phyloP scores from a whole-genome alignment of 2,797 vertebrate species.

The Momotus momota region DNA sequence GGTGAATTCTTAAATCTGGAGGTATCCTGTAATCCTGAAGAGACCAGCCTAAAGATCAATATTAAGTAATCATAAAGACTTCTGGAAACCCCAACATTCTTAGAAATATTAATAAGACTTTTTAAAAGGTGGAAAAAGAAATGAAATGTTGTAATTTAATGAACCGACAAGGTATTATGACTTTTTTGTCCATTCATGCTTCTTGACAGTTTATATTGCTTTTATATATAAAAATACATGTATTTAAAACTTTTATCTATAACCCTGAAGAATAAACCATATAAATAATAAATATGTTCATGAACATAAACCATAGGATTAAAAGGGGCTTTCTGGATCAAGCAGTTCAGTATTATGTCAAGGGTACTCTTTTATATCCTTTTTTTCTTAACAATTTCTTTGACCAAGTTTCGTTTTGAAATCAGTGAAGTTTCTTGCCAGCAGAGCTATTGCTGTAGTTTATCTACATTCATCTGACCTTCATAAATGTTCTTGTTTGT shows the following conservation, averaged over 20 bases:
- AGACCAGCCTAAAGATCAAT: neutral
- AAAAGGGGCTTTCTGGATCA: neutral
- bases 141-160: neutral
- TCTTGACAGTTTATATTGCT: neutral
- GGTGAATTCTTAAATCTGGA: neutral
- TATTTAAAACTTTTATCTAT: neutral
- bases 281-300: neutral
- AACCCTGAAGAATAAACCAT: neutral
- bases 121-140: neutral
- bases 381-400: neutral
- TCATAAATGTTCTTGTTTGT: neutral
- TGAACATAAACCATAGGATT: neutral
- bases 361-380: neutral
- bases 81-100: neutral
- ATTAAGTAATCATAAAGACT: neutral
- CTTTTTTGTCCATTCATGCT: neutral
- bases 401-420: neutral
- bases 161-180: neutral
- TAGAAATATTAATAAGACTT: neutral
- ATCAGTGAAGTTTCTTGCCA: neutral
- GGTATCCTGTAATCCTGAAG: neutral
- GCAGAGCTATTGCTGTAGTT: neutral
- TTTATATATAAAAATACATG: neutral
- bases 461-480: neutral
- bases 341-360: neutral